phyloP scores from a whole-genome alignment of 1,140 invertebrate species.

The Anthonomus grandis region DNA sequence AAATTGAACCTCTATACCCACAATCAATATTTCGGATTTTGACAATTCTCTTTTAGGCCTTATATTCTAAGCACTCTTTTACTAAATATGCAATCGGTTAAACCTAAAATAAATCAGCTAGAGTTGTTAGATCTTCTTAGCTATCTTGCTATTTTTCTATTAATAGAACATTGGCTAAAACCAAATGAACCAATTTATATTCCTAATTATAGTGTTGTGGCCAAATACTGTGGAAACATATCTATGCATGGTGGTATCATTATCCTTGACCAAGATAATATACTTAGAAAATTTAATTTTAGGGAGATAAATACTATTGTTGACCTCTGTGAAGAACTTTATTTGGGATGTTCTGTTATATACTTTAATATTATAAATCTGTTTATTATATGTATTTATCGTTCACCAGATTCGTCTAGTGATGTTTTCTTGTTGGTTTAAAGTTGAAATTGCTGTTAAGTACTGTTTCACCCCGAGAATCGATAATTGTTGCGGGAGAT shows the following conservation, averaged over 20 bases:
- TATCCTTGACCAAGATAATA: background rate
- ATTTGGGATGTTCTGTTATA: background rate
- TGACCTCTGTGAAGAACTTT: background rate
- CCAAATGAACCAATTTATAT: background rate
- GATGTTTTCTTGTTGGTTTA: too few relatives aligned
- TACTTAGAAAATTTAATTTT: background rate
- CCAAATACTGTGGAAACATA: background rate
- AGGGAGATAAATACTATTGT: too few relatives aligned
- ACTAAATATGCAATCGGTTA: background rate
- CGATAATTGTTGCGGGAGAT: too few relatives aligned
- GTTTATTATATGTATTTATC: too few relatives aligned
- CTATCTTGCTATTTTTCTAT: background rate
- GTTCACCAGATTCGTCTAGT: too few relatives aligned
- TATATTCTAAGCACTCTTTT: background rate
- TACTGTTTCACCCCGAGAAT: too few relatives aligned
- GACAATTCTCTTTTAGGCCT: background rate
- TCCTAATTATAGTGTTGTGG: too few relatives aligned
- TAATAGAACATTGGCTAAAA: background rate
- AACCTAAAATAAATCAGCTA: background rate
- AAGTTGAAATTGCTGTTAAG: too few relatives aligned
- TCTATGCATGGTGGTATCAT: background rate
- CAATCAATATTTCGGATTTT: too few relatives aligned
- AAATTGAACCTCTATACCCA: too few relatives aligned
- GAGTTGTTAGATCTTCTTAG: background rate
- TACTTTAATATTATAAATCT: background rate